A percentile compares a stretch with the other conserved stretches of the same genome.
These are phyloP conservation scores for Camelus bactrianus DNA, from an alignment of 2,113 vertebrate species.

Conservation along the genomic window DNA sequence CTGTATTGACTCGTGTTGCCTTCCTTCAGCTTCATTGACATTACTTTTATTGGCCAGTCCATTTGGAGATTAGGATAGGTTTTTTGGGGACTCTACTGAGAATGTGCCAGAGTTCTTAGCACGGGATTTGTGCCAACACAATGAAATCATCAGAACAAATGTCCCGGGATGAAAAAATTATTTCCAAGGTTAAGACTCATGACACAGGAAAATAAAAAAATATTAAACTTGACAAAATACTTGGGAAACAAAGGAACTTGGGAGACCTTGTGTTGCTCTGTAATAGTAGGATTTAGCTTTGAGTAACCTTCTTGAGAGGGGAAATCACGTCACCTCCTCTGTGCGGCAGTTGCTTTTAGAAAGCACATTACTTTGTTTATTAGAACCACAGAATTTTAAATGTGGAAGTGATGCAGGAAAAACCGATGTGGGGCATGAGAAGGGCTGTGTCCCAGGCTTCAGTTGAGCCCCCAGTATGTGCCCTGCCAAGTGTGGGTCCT, in stretches of 20 bases:
- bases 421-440: no score
- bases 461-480: no score
- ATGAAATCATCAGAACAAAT: background rate
- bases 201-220: background rate
- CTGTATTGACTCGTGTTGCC: background rate
- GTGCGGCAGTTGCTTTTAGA: background rate
- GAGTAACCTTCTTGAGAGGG: background rate
- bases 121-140: background rate
- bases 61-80: background rate
- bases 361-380: slow-evolving; percentile 1
- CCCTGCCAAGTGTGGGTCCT: no score
- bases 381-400: background rate
- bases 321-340: background rate
- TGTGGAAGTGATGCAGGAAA: background rate
- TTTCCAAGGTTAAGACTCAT: background rate
- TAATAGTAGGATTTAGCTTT: background rate
- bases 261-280: background rate
- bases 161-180: background rate
- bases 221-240: background rate
- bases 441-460: no score
- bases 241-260: background rate
- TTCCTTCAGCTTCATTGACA: background rate
- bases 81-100: slow-evolving; percentile 13
- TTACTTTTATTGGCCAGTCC: slow-evolving; percentile 2
- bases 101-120: background rate